These are phyloP conservation scores for Willowsia nigromaculata DNA, from an alignment of 2,888 invertebrate genomes.

Conservation along the genomic window DNA sequence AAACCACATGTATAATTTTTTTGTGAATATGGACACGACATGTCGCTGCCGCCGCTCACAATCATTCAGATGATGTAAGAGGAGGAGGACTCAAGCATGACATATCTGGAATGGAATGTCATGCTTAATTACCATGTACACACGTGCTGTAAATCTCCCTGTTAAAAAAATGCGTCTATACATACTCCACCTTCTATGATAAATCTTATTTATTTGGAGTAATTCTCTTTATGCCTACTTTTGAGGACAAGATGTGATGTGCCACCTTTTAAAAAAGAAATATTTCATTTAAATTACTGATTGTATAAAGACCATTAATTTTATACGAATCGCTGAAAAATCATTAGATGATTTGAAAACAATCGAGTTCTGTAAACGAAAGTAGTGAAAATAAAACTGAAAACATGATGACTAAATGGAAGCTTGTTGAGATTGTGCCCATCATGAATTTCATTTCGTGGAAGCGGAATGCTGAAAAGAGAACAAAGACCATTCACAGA, in stretches of 20 bases:
- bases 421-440: not conserved
- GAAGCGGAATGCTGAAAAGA: too few species aligned
- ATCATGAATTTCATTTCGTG: not conserved
- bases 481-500: too few species aligned
- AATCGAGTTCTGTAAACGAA: not conserved
- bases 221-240: too few species aligned
- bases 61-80: conserved; percentile 23
- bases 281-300: not conserved
- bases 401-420: too few species aligned
- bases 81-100: conserved; percentile 42
- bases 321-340: not conserved
- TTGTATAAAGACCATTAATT: not conserved
- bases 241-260: too few species aligned
- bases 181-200: conserved; percentile 18
- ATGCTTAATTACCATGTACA: conserved; percentile 58
- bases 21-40: not conserved
- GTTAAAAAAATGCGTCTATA: conserved; percentile 1
- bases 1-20: not conserved
- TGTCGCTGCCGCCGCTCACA: not conserved
- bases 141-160: conserved; percentile 44
- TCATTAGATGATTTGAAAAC: not conserved
- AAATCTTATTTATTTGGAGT: not conserved
- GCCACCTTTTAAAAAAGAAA: too few species aligned
- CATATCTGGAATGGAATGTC: conserved; percentile 54
- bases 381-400: not conserved